Percentiles rank a stretch among this genome's conserved stretches.
phyloP scores from a whole-genome alignment of 1,140 invertebrate species.

The Ladona fulva region DNA sequence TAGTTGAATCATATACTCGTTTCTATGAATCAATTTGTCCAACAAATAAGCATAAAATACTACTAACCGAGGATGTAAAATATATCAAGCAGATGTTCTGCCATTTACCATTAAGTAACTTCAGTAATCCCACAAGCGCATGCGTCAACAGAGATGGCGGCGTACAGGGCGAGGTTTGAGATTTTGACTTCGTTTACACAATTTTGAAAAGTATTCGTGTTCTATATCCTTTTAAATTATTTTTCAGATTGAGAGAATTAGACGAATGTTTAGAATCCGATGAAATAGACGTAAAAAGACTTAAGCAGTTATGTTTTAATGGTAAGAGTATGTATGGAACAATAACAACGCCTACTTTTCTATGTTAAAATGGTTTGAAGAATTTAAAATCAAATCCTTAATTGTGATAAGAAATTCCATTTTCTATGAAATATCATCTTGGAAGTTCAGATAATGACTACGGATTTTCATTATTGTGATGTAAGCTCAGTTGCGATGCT shows the following conservation, averaged over 20 bases:
- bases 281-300: constrained; percentile 51
- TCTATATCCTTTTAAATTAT: constrained; percentile 7
- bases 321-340: constrained; percentile 42
- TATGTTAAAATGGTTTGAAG: background rate
- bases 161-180: constrained; percentile 21
- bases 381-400: no score
- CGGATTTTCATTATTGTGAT: constrained; percentile 16
- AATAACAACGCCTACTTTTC: constrained; percentile 14
- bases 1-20: no score
- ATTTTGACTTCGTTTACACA: constrained; percentile 20
- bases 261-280: constrained; percentile 56
- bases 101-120: background rate
- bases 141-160: constrained; percentile 20
- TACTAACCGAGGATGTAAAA: background rate
- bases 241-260: constrained; percentile 62
- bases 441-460: constrained; percentile 12
- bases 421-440: background rate
- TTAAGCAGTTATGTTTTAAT: constrained; percentile 64
- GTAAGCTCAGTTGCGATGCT: constrained; percentile 16
- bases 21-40: no score
- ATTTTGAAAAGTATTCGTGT: background rate
- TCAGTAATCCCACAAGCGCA: background rate
- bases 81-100: background rate
- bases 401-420: no score
- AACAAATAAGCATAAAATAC: no score